A percentile compares a stretch with the other conserved stretches of the same genome.
Evolutionary conservation across 2,888 invertebrate species (phyloP).

Genomic region (Heliconius erato): DNA sequence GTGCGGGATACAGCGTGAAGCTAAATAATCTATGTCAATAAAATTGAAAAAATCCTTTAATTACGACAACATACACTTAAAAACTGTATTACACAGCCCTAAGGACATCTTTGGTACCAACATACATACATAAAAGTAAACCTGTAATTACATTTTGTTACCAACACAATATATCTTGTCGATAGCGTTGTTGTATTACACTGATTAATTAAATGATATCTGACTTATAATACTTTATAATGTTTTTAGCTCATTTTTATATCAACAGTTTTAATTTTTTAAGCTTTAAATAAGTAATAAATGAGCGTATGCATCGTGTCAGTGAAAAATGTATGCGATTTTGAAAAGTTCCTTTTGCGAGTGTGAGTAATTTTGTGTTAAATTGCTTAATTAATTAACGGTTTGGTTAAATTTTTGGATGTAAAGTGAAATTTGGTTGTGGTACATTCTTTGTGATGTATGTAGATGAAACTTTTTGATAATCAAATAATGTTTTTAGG

Average conservation of each 20-base stretch:
- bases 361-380: slow-evolving; percentile 31
- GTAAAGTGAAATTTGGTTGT: slow-evolving; percentile 23
- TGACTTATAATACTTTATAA: slow-evolving; percentile 61
- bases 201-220: slow-evolving; percentile 77
- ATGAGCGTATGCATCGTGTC: slow-evolving; percentile 39
- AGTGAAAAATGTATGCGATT: slow-evolving; percentile 43
- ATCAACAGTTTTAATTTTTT: slow-evolving; percentile 58
- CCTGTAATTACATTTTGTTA: slow-evolving; percentile 69
- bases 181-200: slow-evolving; percentile 66
- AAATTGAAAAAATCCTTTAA: background rate
- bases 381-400: slow-evolving; percentile 35
- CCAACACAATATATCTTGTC: slow-evolving; percentile 61
- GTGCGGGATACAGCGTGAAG: too few species aligned
- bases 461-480: background rate
- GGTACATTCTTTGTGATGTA: slow-evolving; percentile 2
- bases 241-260: slow-evolving; percentile 54
- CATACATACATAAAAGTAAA: slow-evolving; percentile 49
- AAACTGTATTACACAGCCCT: slow-evolving; percentile 47
- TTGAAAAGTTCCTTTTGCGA: slow-evolving; percentile 36
- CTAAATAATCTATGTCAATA: background rate
- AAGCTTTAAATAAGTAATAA: slow-evolving; percentile 42
- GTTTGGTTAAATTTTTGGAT: background rate
- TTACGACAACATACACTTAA: background rate
- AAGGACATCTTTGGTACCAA: slow-evolving; percentile 47
- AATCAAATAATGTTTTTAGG: background rate